Base-by-base conservation (phyloP, 2,888 invertebrate species). In the Pteria penguin region DNA sequence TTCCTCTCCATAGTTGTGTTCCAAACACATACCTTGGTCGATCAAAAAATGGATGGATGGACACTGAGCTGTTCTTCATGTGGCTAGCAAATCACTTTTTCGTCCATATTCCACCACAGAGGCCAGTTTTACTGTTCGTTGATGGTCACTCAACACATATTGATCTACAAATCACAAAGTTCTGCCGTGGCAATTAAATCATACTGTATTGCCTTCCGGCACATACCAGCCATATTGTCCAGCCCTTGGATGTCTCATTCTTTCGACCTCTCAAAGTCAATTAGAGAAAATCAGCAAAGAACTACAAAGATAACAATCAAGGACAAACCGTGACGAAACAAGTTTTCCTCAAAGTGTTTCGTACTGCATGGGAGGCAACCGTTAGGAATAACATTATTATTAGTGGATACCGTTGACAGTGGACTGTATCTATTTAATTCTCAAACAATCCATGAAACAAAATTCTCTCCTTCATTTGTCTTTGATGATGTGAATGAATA, bases 141-240 rank as follows among this genome's bases (percentile, higher is more conserved):
- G 67, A 67, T 67, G 67, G 67, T 27, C 67, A 67, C 54, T 4
- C 4, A 22, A 67, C 67, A 1, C 67, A 67, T 26, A 24, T 67
- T 2, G 29, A 45, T 55, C 18, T 67, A 52, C n/a, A 45, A 29
- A 24, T 33, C 8, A 24, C 29, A 3, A 52, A 2, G 22, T 54
- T 67, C 24, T 52, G 67, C 26, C n/a, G 31, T 1, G 54, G 4
- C 4, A 67, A 67, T 1, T 2, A 29, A 27, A 67, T 69, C 2
- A 18, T 69, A 1, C 18, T 69, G 58, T 69, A 69, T 36, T 57
- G 57, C 22, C 58, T 58, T 5, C 58, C 31, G n/a, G 18, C 11
- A 11, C 33, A 69, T 32, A 32, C 57, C 2, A 69, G 58, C 24
- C 69, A 69, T 24, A 57, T 58, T 32, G 8, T 69, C 4, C 58